Base-by-base conservation (phyloP, 1,140 invertebrate genomes). In the Zaprionus inermis region DNA sequence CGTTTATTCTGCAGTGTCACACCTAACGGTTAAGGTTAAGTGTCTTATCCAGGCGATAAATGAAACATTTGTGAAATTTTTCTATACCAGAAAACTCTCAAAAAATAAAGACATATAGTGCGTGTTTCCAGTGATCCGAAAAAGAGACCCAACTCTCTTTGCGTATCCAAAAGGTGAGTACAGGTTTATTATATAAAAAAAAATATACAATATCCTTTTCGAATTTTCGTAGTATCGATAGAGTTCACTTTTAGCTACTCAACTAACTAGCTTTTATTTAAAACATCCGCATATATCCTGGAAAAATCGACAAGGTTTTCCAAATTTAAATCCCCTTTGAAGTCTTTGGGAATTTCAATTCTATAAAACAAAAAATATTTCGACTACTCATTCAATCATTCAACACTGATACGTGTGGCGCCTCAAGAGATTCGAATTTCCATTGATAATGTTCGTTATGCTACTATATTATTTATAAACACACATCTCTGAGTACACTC, bases 1-100 rank as follows among this genome's bases (percentile, higher is more conserved):
- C 79, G 80, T 89, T 88, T 88, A 88, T 88, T 88, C 79, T 74
- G 77, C 79, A 80, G 63, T 89, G 84, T 82, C 72, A 77, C 79
- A 79, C 51, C 82, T 74, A 82, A 86, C 83, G 83, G 72, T 74
- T 71, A 79, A 77, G 51, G 46, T 57, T 69, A 79, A 79, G 38
- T 77, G 38, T 61, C 55, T 71, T 77, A 28, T 38, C 57, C 46
- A 59, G 41, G 58, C 63, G 63, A 55, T 66, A 34, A 51, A 55
- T 49, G 10, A 55, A 18, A 6, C 38, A 36, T 44, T 41, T 49
- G 61, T 72, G 55, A 72, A 22, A 22, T 49, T 49, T 49, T 49
- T 4, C 18, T 20, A 44, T 1, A 44, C 7, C 16, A 9, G 14
- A 38, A 44, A 18, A 41, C 38, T 16, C 6, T n/a, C 2, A 28